phyloP scores from a whole-genome alignment of 2,888 invertebrate species.

The Margaritifera margaritifera region DNA sequence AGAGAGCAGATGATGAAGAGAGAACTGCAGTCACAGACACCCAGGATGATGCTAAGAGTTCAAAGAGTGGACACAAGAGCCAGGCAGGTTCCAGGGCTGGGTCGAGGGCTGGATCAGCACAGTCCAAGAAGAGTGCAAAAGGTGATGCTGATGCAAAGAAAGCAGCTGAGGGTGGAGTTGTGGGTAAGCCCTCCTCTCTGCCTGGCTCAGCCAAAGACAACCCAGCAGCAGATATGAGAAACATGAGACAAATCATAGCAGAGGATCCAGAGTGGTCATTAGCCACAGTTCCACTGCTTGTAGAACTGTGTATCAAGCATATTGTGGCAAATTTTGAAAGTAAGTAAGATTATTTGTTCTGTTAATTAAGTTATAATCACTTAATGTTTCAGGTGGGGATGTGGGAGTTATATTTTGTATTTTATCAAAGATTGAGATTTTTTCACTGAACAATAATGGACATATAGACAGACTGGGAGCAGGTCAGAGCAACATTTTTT shows the following conservation, averaged over 20 bases:
- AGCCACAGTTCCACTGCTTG: slow-evolving; percentile 70
- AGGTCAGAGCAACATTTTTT: no score
- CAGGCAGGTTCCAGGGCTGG: slow-evolving; percentile 48
- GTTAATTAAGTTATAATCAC: background rate
- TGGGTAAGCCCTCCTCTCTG: slow-evolving; percentile 44
- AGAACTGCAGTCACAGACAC: slow-evolving; percentile 34
- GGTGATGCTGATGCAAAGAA: slow-evolving; percentile 38
- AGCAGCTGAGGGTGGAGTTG: slow-evolving; percentile 21
- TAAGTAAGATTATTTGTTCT: slow-evolving; percentile 46
- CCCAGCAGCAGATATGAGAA: slow-evolving; percentile 62
- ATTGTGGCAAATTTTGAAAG: slow-evolving; percentile 71
- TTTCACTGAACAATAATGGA: background rate
- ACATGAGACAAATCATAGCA: slow-evolving; percentile 71
- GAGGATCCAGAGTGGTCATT: slow-evolving; percentile 73
- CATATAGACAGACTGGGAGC: no score
- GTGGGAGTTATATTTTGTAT: no score
- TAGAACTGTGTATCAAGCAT: slow-evolving; percentile 67
- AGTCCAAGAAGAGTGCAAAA: slow-evolving; percentile 52
- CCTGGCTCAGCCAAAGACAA: slow-evolving; percentile 52
- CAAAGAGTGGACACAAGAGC: slow-evolving; percentile 48
- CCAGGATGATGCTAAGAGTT: slow-evolving; percentile 44
- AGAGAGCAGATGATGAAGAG: slow-evolving; percentile 19
- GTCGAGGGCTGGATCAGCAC: slow-evolving; percentile 50
- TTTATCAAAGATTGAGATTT: background rate
- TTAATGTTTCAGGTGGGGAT: no score